Evolutionary conservation across 2,113 vertebrate genomes (phyloP).

Genomic region (Mormyrus lacerda): DNA sequence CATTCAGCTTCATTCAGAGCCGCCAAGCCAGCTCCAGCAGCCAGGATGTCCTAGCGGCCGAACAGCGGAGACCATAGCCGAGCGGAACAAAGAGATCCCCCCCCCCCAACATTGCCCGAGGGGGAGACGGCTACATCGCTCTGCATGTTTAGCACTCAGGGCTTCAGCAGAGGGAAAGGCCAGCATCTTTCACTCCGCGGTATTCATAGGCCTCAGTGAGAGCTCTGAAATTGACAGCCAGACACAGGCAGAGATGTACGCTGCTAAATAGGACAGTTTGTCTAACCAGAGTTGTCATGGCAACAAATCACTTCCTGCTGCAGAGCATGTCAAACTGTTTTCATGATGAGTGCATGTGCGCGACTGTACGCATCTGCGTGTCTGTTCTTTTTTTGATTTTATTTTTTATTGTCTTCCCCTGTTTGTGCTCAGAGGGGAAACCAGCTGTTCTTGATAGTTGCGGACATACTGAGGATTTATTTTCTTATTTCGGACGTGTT

Average conservation of each 20-base stretch:
- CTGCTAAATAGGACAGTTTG: not conserved
- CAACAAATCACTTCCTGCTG: constrained; percentile 18
- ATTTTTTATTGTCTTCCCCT: not conserved
- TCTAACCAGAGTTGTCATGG: constrained; percentile 14
- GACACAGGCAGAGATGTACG: not conserved
- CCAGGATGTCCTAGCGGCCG: not conserved
- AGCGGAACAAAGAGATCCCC: not conserved
- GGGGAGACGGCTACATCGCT: not conserved
- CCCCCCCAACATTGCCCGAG: not conserved
- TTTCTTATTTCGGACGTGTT: not conserved
- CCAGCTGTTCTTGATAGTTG: not conserved
- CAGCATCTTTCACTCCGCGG: not conserved
- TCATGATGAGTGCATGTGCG: not conserved
- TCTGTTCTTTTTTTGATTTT: not conserved
- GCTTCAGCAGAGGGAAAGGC: not conserved
- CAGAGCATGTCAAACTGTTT: not conserved
- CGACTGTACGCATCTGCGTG: constrained; percentile 16
- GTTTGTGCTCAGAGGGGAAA: not conserved
- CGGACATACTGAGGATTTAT: not conserved
- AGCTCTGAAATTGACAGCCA: constrained; percentile 5
- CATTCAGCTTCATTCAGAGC: constrained; percentile 28
- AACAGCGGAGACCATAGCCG: not conserved
- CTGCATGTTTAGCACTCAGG: not conserved
- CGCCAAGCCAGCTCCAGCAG: not conserved
- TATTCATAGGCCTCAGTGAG: constrained; percentile 1